Evolutionary conservation across 1,140 invertebrate genomes (phyloP).

Genomic region (Pectinophora gossypiella): DNA sequence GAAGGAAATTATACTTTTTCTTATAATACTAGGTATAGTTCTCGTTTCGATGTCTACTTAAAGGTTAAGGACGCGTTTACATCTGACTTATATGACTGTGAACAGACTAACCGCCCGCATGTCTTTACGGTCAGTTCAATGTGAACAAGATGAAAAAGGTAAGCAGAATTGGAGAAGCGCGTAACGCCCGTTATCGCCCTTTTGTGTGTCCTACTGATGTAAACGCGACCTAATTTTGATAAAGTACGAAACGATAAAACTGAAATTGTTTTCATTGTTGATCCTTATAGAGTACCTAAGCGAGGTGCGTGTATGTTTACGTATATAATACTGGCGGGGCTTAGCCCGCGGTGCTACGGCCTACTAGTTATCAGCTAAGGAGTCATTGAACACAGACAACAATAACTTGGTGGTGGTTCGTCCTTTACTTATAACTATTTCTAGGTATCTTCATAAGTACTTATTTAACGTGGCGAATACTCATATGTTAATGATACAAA

Average conservation of each 20-base stretch:
- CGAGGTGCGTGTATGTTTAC: slow-evolving; percentile 22
- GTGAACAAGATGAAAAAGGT: no score
- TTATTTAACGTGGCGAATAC: neutral
- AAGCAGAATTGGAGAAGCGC: no score
- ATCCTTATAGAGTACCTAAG: slow-evolving; percentile 19
- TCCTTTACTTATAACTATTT: slow-evolving; percentile 29
- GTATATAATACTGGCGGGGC: slow-evolving; percentile 4
- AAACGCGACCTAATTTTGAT: no score
- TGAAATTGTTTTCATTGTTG: neutral
- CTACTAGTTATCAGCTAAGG: slow-evolving; percentile 1
- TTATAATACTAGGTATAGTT: slow-evolving; percentile 21
- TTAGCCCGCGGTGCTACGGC: neutral
- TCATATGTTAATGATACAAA: no score
- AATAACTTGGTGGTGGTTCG: slow-evolving; percentile 52
- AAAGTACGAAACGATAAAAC: neutral
- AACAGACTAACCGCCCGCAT: no score
- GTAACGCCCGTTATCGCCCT: no score
- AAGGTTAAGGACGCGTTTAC: no score
- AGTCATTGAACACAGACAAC: slow-evolving; percentile 53
- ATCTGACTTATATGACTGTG: no score
- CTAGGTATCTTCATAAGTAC: slow-evolving; percentile 1
- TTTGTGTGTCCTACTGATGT: no score
- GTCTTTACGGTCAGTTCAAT: no score
- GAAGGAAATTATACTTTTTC: slow-evolving; percentile 9
- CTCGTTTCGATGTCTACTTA: slow-evolving; percentile 33